Evolutionary conservation across 2,888 invertebrate species (phyloP).

Genomic region (Priocnemis perturbator): DNA sequence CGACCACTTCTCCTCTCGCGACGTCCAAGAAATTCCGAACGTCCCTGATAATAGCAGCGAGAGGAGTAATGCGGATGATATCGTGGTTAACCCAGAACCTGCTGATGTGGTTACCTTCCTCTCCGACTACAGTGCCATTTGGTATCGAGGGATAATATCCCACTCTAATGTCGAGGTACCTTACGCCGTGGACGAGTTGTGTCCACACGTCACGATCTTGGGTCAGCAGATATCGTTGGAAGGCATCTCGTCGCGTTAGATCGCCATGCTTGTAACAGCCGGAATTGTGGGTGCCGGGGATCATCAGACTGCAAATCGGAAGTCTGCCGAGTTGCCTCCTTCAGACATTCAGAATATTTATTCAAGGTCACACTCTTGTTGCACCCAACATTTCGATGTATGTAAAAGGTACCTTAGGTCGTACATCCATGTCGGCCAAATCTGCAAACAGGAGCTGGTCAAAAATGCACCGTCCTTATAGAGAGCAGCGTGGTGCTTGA

Average conservation of each 20-base stretch:
- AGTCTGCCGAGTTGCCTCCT: conserved; percentile 78
- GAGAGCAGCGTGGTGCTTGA: conserved; percentile 85
- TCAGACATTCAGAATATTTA: conserved; percentile 57
- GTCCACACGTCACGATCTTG: conserved; percentile 90
- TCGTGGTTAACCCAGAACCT: conserved; percentile 87
- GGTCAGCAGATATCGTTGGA: conserved; percentile 76
- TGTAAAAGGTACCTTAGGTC: conserved; percentile 75
- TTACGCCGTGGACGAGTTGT: conserved; percentile 89
- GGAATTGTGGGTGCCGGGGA: conserved; percentile 80
- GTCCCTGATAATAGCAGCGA: conserved; percentile 82
- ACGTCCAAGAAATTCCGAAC: conserved; percentile 82
- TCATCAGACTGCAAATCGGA: conserved; percentile 77
- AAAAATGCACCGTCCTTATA: conserved; percentile 79
- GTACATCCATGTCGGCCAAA: conserved; percentile 91
- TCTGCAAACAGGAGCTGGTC: conserved; percentile 84
- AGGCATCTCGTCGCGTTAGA: conserved; percentile 74
- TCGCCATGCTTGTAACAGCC: conserved; percentile 78
- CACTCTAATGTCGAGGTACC: conserved; percentile 88
- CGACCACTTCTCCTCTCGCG: conserved; percentile 83
- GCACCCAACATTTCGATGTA: conserved; percentile 32
- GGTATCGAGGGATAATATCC: conserved; percentile 79
- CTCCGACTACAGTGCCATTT: conserved; percentile 50
- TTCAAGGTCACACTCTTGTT: not conserved
- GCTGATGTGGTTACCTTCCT: conserved; percentile 55
- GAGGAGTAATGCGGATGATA: conserved; percentile 82